phyloP scores from a whole-genome alignment of 2,888 invertebrate genomes.

The Portevinia maculata region DNA sequence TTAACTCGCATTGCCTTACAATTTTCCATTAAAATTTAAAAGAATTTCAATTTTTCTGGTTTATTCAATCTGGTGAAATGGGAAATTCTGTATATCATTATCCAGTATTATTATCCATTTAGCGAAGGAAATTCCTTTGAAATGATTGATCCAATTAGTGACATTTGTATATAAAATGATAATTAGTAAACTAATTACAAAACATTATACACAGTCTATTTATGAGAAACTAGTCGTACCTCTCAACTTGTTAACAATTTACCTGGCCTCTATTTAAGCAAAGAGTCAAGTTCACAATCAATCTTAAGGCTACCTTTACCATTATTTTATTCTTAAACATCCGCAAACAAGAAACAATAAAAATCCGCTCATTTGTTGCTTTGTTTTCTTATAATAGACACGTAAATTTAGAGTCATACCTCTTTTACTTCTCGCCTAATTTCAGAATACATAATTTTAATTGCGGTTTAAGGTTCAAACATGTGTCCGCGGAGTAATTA shows the following conservation, averaged over 20 bases:
- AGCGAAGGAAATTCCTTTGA: constrained; percentile 13
- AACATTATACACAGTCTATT: neutral
- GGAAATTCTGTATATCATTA: constrained; percentile 11
- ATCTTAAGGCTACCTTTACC: constrained; percentile 17
- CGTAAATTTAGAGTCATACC: constrained; percentile 37
- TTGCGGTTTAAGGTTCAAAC: constrained; percentile 17
- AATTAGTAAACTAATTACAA: constrained; percentile 38
- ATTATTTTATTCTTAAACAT: constrained; percentile 41
- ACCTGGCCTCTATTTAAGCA: constrained; percentile 30
- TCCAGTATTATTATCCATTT: constrained; percentile 17
- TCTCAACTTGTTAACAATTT: constrained; percentile 44
- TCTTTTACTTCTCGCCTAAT: constrained; percentile 12
- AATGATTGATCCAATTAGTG: constrained; percentile 23
- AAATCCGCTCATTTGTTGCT: constrained; percentile 10
- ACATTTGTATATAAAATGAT: constrained; percentile 1
- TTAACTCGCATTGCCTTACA: neutral
- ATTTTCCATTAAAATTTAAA: neutral
- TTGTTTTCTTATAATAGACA: constrained; percentile 12
- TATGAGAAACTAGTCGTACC: constrained; percentile 48
- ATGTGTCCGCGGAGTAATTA: constrained; percentile 31
- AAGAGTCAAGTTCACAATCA: constrained; percentile 41
- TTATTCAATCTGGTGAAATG: constrained; percentile 3
- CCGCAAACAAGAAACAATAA: constrained; percentile 32
- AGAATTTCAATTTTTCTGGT: neutral
- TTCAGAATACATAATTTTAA: constrained; percentile 13